Base-by-base conservation (phyloP, 35 echinoderm and acorn worm genomes). In the Lytechinus variegatus region DNA sequence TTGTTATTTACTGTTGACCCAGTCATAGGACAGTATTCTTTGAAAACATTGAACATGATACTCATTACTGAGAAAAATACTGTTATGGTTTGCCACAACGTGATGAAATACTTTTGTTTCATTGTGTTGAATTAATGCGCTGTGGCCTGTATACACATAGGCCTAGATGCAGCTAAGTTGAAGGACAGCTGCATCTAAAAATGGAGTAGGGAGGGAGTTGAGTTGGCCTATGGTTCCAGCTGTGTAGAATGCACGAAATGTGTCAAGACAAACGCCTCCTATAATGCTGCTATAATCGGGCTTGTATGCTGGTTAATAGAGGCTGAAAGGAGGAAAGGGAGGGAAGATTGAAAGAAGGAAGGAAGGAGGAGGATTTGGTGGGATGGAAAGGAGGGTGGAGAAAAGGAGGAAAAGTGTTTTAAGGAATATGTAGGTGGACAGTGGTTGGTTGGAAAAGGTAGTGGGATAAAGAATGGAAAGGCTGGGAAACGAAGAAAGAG, bases 201-300 rank as follows among this genome's bases (percentile, higher is more conserved):
- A 5, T 79, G 66, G n/a, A 79, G 56, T n/a, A 7, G 66, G 88
- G 27, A 54, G 27, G 88, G 52, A 90, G 16, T 90, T 44, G 88
- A 44, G 52, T 90, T 90, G 28, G 28, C 27, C 52, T 44, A 88
- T 28, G 14, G 52, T 44, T 52, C 88, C 88, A 90, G 88, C 88
- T 90, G 88, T 44, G 88, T 44, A 54, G 88, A 90, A 90, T 44
- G 88, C 52, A 54, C 52, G 88, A 90, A 90, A 90, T 90, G 88
- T 90, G 52, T 44, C 7, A 44, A 52, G 16, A 29, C 24, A 90
- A 54, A 52, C 66, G n/a, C 66, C 66, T 79, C 66, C 4, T 79
- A 4, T 1, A 79, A 79, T 16, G 66, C 66, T 27, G 66, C 5
- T 58, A 11, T 44, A 44, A 44, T 13, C 56, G 13, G 5, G 9